phyloP scores from a whole-genome alignment of 2,113 vertebrate genomes.

The Poeciliopsis prolifica region DNA sequence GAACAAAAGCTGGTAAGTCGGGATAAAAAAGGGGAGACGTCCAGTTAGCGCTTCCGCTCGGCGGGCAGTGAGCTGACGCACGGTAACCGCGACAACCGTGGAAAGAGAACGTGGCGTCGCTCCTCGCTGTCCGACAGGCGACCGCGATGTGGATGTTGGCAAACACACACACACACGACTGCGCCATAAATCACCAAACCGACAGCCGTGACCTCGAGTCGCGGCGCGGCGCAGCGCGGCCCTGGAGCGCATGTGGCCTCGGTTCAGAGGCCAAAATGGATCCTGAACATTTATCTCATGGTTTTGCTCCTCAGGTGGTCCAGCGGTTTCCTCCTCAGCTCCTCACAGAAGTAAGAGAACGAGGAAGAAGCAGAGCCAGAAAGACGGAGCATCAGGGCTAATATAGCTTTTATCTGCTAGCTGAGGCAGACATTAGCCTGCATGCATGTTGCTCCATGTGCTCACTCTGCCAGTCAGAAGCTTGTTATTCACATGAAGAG shows the following conservation, averaged over 20 bases:
- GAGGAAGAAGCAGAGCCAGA: not conserved
- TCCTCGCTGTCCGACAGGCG: slow-evolving; percentile 50
- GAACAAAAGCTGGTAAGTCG: not conserved
- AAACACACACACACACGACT: slow-evolving; percentile 23
- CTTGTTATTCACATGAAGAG: too few species aligned
- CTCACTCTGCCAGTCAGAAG: too few species aligned
- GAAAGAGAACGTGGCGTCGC: slow-evolving; percentile 69
- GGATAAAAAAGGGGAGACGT: not conserved
- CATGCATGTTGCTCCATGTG: too few species aligned
- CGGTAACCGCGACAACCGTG: slow-evolving; percentile 67
- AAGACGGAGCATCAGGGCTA: not conserved
- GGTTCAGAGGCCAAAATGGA: slow-evolving; percentile 33
- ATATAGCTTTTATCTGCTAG: too few species aligned
- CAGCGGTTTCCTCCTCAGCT: slow-evolving; percentile 23
- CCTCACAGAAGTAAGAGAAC: not conserved
- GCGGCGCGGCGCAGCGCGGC: slow-evolving; percentile 19
- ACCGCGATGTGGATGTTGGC: slow-evolving; percentile 79
- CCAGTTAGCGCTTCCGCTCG: slow-evolving; percentile 60
- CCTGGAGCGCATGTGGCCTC: slow-evolving; percentile 20
- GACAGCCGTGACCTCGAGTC: slow-evolving; percentile 54
- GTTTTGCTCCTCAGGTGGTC: slow-evolving; percentile 62
- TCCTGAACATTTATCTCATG: slow-evolving; percentile 57
- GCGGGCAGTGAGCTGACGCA: slow-evolving; percentile 62
- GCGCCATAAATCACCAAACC: slow-evolving; percentile 54
- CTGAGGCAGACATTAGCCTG: too few species aligned